Percentiles rank a stretch among this genome's conserved stretches.
Evolutionary conservation across 2,888 invertebrate species (phyloP).

Genomic region (Ramazzottius varieornatus): DNA sequence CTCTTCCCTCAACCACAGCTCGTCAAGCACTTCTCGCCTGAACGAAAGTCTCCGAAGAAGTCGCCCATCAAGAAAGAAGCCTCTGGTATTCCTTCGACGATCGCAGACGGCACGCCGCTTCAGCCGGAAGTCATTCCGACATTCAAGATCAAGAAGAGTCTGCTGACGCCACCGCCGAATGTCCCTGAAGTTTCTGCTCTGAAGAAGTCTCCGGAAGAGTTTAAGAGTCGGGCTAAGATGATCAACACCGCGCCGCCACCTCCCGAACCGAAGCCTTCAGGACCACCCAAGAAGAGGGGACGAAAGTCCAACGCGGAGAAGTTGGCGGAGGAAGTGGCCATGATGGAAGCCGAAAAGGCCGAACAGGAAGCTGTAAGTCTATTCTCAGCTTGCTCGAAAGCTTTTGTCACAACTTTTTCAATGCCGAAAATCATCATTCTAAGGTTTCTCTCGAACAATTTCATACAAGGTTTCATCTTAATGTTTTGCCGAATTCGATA

Average conservation of each 20-base stretch:
- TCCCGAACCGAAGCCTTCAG: background rate
- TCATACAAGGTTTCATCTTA: too few species aligned
- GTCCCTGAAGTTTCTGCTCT: background rate
- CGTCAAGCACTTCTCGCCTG: too few species aligned
- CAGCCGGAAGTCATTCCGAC: background rate
- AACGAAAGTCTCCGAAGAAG: too few species aligned
- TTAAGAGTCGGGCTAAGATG: background rate
- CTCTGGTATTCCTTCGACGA: too few species aligned
- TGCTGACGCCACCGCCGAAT: background rate
- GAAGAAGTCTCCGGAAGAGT: background rate
- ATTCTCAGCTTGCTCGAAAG: too few species aligned
- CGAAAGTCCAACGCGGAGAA: background rate
- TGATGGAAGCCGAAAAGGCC: background rate
- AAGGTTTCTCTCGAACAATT: too few species aligned
- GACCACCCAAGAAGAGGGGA: background rate
- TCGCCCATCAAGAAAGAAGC: too few species aligned
- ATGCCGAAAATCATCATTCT: too few species aligned
- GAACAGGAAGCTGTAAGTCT: background rate
- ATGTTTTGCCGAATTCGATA: too few species aligned
- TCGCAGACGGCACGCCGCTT: too few species aligned
- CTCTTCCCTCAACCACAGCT: too few species aligned
- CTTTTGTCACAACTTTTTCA: too few species aligned
- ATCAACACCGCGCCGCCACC: background rate
- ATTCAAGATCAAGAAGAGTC: background rate
- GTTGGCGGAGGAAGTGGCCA: background rate